Conservation (phyloP, 2,888 invertebrate genomes). For the Rhimphoctona megacephalus region DNA sequence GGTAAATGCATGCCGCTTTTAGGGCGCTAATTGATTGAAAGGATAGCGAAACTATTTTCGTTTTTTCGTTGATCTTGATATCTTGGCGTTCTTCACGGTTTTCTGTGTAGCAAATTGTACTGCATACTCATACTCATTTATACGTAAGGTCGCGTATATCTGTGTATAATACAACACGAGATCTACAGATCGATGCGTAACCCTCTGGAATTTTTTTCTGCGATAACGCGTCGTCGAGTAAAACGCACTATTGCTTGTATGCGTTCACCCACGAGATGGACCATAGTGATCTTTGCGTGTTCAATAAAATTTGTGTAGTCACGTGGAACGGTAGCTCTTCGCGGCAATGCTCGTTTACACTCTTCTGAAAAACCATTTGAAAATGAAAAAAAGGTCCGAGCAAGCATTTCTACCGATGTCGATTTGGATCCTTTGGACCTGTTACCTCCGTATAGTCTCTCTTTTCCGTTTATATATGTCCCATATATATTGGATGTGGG, state of each 20-base stretch:
- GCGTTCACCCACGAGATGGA: constrained; percentile 50
- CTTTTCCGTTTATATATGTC: constrained; percentile 11
- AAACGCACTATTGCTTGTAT: constrained; percentile 37
- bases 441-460: background rate
- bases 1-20: constrained; percentile 19
- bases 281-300: constrained; percentile 12
- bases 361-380: constrained; percentile 51
- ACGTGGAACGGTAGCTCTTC: constrained; percentile 64
- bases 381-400: background rate
- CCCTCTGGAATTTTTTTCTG: constrained; percentile 50
- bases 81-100: constrained; percentile 7
- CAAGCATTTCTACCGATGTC: constrained; percentile 67
- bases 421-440: constrained; percentile 66
- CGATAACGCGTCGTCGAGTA: constrained; percentile 59
- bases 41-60: constrained; percentile 35
- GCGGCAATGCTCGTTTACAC: constrained; percentile 39
- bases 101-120: background rate
- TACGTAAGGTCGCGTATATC: background rate
- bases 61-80: background rate
- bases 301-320: constrained; percentile 65
- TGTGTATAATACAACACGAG: constrained; percentile 17
- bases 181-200: constrained; percentile 65
- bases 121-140: background rate
- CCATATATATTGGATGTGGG: constrained; percentile 32
- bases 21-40: constrained; percentile 50